phyloP scores from a whole-genome alignment of 2,797 vertebrate genomes.

The Dipus sagitta region DNA sequence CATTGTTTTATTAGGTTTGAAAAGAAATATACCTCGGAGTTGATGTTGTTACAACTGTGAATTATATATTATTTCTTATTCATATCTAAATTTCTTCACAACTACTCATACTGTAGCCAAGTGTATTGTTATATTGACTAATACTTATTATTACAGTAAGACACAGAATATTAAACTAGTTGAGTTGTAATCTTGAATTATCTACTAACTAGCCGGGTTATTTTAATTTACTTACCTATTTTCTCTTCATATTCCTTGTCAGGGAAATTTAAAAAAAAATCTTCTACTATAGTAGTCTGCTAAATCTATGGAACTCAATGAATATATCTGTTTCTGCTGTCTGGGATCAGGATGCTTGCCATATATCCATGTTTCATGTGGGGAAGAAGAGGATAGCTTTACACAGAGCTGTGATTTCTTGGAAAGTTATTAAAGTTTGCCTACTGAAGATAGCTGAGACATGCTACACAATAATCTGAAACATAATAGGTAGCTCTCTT shows the following conservation, averaged over 20 bases:
- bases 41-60: background rate
- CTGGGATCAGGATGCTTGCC: background rate
- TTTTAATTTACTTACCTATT: conserved; percentile 7
- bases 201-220: background rate
- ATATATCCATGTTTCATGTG: background rate
- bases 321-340: background rate
- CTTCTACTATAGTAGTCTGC: conserved; percentile 20
- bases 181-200: conserved; percentile 24
- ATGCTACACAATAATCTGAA: background rate
- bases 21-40: background rate
- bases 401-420: background rate
- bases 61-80: conserved; percentile 1
- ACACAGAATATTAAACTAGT: background rate
- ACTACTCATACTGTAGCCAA: background rate
- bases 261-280: background rate
- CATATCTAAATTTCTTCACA: background rate
- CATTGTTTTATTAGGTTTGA: background rate
- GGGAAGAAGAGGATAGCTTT: background rate
- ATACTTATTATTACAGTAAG: background rate
- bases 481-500: background rate
- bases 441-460: background rate
- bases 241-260: background rate
- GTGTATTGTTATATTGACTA: conserved; percentile 20
- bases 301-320: background rate
- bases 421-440: background rate